These are phyloP conservation scores for Bubalus kerabau DNA, from an alignment of 2,113 vertebrate species.

Conservation along the genomic window DNA sequence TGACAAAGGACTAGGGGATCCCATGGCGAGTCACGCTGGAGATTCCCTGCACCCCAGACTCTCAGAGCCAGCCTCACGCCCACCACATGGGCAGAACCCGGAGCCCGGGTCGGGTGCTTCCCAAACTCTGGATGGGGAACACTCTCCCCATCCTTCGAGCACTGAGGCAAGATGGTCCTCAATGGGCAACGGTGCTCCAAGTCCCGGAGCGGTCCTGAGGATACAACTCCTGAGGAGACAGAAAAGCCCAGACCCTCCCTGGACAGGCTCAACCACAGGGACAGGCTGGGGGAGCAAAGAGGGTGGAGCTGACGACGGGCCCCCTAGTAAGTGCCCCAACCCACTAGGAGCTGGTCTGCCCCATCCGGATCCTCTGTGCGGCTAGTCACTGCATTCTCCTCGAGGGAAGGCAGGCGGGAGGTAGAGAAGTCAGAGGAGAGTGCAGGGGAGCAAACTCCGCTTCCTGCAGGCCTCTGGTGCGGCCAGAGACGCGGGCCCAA, in stretches of 20 bases:
- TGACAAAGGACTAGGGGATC: neutral
- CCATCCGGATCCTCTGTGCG: neutral
- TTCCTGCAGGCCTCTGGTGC: neutral
- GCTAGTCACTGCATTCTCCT: neutral
- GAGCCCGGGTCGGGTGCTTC: rapidly evolving
- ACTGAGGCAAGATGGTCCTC: neutral
- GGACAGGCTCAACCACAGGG: neutral
- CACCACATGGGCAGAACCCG: rapidly evolving
- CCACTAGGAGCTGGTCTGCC: neutral
- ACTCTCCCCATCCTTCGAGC: neutral
- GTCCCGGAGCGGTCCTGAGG: neutral
- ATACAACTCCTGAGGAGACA: neutral
- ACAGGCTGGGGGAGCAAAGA: neutral
- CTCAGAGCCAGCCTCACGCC: neutral
- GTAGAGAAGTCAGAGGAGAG: neutral
- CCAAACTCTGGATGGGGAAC: neutral
- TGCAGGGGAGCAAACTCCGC: neutral
- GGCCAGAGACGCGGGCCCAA: neutral
- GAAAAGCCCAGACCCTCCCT: neutral
- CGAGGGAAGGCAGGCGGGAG: neutral
- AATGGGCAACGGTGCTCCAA: neutral
- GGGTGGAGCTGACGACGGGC: neutral
- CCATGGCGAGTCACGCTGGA: rapidly evolving
- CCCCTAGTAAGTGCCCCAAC: neutral
- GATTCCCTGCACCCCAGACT: neutral